Base-by-base conservation (phyloP, 2,113 vertebrate species). In the Eubucco bourcierii region DNA sequence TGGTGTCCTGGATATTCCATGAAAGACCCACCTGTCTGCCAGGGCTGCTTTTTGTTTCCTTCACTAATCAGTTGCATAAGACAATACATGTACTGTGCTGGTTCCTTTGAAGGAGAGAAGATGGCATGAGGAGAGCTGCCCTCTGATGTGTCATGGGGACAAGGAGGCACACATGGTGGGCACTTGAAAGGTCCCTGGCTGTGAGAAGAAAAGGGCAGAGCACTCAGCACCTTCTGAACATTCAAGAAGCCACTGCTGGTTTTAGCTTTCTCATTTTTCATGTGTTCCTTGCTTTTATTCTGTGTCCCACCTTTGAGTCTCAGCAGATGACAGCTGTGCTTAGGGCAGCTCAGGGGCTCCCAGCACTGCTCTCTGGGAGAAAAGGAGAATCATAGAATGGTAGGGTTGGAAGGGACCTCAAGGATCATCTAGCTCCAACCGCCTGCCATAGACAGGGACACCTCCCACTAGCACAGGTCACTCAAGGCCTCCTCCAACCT, bases 101-200 rank as follows among this genome's bases (percentile, higher is more conserved):
- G 27, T 19, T 64, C 37, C 55, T 44, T 12, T 39, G 72, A 28
- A 31, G 55, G 75, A 58, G 64, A 52, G 33, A 2, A 50, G 41
- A 20, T 4, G 4, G 29, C 47, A 15, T 4, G 3, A 44, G 19
- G 10, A 39, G 58, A 13, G 39, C 4, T 44, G 37, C 47, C 37
- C 29, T 11, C 20, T 18, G 71, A 28, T 12, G 17, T 0, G 6
- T 63, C 8, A 1, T 1, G 8, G 3, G 7, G n/a, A 19, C 50
- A 7, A 33, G 59, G 56, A 56, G 66, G 46, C 12, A 3, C 29
- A 46, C 3, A 5, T 34, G 7, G 47, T 15, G 33, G 31, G 18
- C 27, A 2, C 61, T 64, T 29, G 18, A 53, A 47, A 74, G 1
- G 16, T 66, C 68, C 2, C 3, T 74, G 13, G 21, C 61, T 81